Evolutionary conservation across 2,888 invertebrate genomes (phyloP).

Genomic region (Diachrysia chrysitis): DNA sequence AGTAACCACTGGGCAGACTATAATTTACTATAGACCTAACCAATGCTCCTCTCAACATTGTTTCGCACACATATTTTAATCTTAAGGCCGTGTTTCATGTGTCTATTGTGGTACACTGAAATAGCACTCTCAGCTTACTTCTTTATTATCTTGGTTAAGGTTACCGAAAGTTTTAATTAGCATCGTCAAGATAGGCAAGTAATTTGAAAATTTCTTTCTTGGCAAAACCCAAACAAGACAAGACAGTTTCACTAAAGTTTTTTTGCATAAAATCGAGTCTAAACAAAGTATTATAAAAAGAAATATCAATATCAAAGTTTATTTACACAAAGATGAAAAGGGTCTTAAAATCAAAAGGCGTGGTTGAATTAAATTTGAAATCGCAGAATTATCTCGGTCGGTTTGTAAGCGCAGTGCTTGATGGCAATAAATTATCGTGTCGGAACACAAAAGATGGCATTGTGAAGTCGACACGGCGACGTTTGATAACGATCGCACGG

Average conservation of each 20-base stretch:
- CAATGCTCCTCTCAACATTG: slow-evolving; percentile 26
- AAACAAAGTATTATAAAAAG: background rate
- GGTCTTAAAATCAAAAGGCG: slow-evolving; percentile 60
- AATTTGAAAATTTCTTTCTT: too few relatives aligned
- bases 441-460: slow-evolving; percentile 87
- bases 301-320: slow-evolving; percentile 19
- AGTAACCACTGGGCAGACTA: slow-evolving; percentile 32
- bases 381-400: slow-evolving; percentile 75
- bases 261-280: background rate
- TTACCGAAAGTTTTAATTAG: background rate
- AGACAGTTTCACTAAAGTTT: background rate
- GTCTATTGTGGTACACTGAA: background rate
- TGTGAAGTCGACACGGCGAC: slow-evolving; percentile 85
- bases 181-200: too few relatives aligned
- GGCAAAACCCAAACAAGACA: too few relatives aligned
- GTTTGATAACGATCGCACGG: slow-evolving; percentile 81
- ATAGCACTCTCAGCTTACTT: background rate
- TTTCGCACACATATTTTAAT: slow-evolving; percentile 10
- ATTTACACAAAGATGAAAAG: slow-evolving; percentile 38
- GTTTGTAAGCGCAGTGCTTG: slow-evolving; percentile 81
- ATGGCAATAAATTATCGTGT: slow-evolving; percentile 86
- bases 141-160: background rate
- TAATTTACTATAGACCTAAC: slow-evolving; percentile 35
- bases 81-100: background rate
- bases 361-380: slow-evolving; percentile 74